Conservation (phyloP, 2,888 invertebrate genomes). For the Xylophagus ater region DNA sequence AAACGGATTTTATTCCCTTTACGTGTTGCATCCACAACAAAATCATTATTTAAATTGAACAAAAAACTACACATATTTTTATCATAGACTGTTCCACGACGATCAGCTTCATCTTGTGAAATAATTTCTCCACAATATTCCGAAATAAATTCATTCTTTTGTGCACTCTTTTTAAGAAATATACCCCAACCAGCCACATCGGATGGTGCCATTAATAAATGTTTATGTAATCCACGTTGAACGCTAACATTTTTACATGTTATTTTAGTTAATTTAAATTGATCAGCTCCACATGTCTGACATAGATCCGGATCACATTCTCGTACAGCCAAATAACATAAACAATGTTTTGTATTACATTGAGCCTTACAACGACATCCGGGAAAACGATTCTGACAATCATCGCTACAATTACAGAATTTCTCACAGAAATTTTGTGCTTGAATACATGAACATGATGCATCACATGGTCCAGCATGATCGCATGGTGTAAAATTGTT, state of each 20-base stretch:
- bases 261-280: constrained; percentile 61
- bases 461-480: constrained; percentile 87
- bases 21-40: constrained; percentile 96
- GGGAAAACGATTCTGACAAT: constrained; percentile 93
- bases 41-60: constrained; percentile 96
- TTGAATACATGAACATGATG: constrained; percentile 80
- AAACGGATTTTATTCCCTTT: constrained; percentile 99
- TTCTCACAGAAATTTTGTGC: constrained; percentile 98
- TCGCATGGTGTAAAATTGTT: constrained; percentile 95
- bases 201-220: constrained; percentile 89
- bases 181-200: constrained; percentile 99
- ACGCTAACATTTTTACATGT: constrained; percentile 91
- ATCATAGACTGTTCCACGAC: constrained; percentile 97
- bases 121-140: constrained; percentile 99
- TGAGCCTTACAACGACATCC: constrained; percentile 97
- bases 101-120: constrained; percentile 96
- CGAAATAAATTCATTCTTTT: constrained; percentile 97
- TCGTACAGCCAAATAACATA: constrained; percentile 93
- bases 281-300: constrained; percentile 90
- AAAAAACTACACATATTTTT: constrained; percentile 99
- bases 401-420: constrained; percentile 91
- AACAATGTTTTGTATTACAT: constrained; percentile 98
- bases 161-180: constrained; percentile 88
- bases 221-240: constrained; percentile 78
- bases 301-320: constrained; percentile 99